Conservation (phyloP, 2,113 vertebrate species). For the Penelope pileata region DNA sequence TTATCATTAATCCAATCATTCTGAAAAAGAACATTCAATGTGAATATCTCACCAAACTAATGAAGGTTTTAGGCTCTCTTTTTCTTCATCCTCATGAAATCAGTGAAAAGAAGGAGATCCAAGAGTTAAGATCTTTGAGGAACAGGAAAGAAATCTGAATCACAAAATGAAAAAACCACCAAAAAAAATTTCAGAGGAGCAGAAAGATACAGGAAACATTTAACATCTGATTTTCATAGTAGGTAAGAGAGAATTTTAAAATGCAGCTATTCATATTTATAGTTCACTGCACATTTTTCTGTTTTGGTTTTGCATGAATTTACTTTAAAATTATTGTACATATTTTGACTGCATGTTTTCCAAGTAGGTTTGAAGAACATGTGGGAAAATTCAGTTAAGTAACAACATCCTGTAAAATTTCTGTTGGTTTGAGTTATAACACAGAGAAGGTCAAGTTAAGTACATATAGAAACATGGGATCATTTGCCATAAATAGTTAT, state of each 20-base stretch:
- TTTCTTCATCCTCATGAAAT: conserved; percentile 41
- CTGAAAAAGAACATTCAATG: conserved; percentile 35
- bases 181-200: background rate
- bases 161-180: background rate
- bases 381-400: background rate
- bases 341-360: background rate
- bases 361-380: background rate
- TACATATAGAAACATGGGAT: background rate
- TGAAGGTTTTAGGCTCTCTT: conserved; percentile 33
- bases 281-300: background rate
- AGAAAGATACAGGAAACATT: background rate
- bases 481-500: background rate
- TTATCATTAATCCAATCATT: conserved; percentile 18
- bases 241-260: background rate
- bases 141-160: background rate
- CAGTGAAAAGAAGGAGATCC: background rate
- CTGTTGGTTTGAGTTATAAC: background rate
- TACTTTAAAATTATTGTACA: background rate
- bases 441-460: background rate
- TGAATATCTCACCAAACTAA: conserved; percentile 27
- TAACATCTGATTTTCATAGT: background rate
- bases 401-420: background rate
- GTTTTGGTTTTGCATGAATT: background rate
- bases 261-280: background rate
- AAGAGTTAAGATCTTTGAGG: background rate